Evolutionary conservation across 1,140 invertebrate genomes (phyloP).

Genomic region (Apis cerana): DNA sequence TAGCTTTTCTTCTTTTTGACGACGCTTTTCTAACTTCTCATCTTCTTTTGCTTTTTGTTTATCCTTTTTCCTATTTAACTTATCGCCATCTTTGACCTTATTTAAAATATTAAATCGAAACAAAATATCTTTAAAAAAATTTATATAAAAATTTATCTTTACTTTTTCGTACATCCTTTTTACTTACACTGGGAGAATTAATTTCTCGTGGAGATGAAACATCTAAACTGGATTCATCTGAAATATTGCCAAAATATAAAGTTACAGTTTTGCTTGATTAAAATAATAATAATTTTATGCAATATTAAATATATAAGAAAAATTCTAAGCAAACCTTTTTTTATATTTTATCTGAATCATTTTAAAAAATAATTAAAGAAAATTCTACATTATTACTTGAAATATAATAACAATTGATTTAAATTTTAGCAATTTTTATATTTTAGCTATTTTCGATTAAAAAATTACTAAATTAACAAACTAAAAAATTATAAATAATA

Average conservation of each 20-base stretch:
- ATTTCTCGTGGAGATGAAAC: slow-evolving; percentile 86
- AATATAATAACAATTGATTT: not conserved
- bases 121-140: slow-evolving; percentile 25
- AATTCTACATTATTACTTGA: slow-evolving; percentile 14
- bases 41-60: slow-evolving; percentile 90
- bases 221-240: slow-evolving; percentile 86
- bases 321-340: slow-evolving; percentile 16
- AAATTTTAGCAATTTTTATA: not conserved
- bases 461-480: not conserved
- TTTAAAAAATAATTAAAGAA: slow-evolving; percentile 5
- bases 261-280: slow-evolving; percentile 77
- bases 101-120: slow-evolving; percentile 83
- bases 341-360: not conserved
- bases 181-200: slow-evolving; percentile 86
- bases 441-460: not conserved
- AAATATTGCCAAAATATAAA: slow-evolving; percentile 80
- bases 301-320: slow-evolving; percentile 15
- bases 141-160: not conserved
- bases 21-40: slow-evolving; percentile 88
- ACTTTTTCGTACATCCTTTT: not conserved
- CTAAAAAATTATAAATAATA: not conserved
- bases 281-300: slow-evolving; percentile 59
- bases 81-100: slow-evolving; percentile 86
- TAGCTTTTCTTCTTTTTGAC: slow-evolving; percentile 88
- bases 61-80: slow-evolving; percentile 85